Base-by-base conservation (phyloP, 2,888 invertebrate genomes). In the Polydrusus tereticollis region DNA sequence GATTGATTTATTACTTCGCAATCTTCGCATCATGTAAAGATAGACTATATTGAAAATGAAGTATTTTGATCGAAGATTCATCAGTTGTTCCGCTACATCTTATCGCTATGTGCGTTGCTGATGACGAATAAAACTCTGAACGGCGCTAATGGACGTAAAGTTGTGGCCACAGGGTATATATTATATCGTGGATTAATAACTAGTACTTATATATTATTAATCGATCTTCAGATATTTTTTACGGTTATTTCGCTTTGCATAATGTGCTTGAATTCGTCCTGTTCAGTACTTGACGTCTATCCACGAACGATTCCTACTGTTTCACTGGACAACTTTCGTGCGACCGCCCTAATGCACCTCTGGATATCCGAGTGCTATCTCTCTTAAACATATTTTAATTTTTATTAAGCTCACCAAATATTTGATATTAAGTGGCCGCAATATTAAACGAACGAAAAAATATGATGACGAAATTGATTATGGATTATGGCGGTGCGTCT, bases 161-260 rank as follows among this genome's bases (percentile, higher is more conserved):
- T 55, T 52, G 16, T 60, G 50, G 41, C 68, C 68, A 50, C 23
- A 50, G 55, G 68, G 60, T 59, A 64, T 41, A 68, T 58, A 59
- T n/a, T n/a, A n/a, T 68, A 60, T 68, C 52, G 62, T 62, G 60
- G 41, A 68, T 68, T 68, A 68, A 68, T 68, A 60, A 68, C 60
- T 68, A 18, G 45, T 47, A 58, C 67, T 60, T 52, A 62, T 68
- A 67, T 68, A 68, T 68, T 68, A 60, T 60, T 68, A 68, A 68
- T 68, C 62, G 68, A 68, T 68, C 68, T 47, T 29, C 60, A 60
- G 68, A 68, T 68, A 68, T 68, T 68, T 66, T 68, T 68, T 59
- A 68, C 68, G 60, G 68, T 68, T 68, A 60, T 23, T 26, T 41
- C 50, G 68, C 62, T 68, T 68, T 68, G 68, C 68, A 68, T 68